Percentiles rank a stretch among this genome's conserved stretches.
phyloP scores from a whole-genome alignment of 2,113 vertebrate species.

The Engystomops pustulosus region DNA sequence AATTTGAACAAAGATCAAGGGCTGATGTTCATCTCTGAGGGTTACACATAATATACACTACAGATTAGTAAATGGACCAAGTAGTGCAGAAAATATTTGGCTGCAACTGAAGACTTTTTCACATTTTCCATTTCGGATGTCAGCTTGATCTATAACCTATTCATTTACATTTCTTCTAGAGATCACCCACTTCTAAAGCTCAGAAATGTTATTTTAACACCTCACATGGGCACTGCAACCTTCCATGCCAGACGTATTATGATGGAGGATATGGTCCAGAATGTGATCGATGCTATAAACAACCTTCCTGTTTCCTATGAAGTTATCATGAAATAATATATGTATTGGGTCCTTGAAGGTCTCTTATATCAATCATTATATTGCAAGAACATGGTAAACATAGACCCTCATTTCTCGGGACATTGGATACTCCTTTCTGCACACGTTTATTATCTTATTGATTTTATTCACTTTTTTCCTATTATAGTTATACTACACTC shows the following conservation, averaged over 20 bases:
- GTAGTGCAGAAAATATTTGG: too few relatives aligned
- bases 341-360: neutral
- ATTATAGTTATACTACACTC: too few relatives aligned
- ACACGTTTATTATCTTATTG: too few relatives aligned
- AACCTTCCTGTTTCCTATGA: constrained; percentile 67
- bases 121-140: neutral
- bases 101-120: neutral
- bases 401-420: neutral
- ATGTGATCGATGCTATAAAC: constrained; percentile 61
- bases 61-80: too few relatives aligned
- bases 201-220: constrained; percentile 67
- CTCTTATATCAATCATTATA: neutral
- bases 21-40: too few relatives aligned
- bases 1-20: too few relatives aligned
- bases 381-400: neutral
- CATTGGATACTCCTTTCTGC: too few relatives aligned
- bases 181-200: constrained; percentile 67
- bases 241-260: constrained; percentile 59
- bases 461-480: too few relatives aligned
- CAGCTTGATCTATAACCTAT: neutral
- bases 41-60: too few relatives aligned
- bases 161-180: constrained; percentile 64
- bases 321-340: constrained; percentile 55
- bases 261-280: constrained; percentile 64
- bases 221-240: constrained; percentile 66